Conservation (phyloP, 2,888 invertebrate genomes). For the Willowsia nigromaculata region DNA sequence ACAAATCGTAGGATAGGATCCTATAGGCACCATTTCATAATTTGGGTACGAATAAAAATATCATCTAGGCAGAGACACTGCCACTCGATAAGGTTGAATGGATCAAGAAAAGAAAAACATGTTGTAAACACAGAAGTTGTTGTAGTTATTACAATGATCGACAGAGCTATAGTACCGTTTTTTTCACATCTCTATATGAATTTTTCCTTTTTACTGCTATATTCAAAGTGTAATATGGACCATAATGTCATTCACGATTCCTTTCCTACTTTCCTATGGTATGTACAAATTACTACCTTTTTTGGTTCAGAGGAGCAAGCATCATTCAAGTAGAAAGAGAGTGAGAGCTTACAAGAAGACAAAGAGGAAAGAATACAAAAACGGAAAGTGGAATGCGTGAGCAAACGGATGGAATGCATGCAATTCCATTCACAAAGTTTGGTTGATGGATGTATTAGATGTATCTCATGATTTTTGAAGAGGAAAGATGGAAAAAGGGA, state of each 20-base stretch:
- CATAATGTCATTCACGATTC: no score
- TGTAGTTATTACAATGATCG: conserved; percentile 37
- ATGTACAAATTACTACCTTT: not conserved
- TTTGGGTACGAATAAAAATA: no score
- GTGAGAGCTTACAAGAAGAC: not conserved
- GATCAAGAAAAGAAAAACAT: conserved; percentile 19
- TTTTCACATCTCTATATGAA: not conserved
- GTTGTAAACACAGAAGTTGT: conserved; percentile 50
- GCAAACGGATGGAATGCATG: conserved; percentile 61
- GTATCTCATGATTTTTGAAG: not conserved
- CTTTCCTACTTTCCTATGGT: not conserved
- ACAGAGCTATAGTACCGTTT: not conserved
- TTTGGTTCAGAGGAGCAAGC: not conserved
- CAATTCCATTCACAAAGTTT: conserved; percentile 60
- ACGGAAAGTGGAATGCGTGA: conserved; percentile 50
- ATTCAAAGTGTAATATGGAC: no score
- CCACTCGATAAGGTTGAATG: conserved; percentile 5
- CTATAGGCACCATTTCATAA: no score
- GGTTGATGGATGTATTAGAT: conserved; percentile 47
- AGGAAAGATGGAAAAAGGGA: not conserved
- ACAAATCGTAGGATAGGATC: no score
- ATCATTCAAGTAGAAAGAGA: no score
- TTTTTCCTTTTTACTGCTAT: not conserved
- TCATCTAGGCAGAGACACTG: no score
- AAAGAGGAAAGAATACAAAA: not conserved